Conservation (phyloP, 1,140 invertebrate genomes). For the Episyrphus balteatus region DNA sequence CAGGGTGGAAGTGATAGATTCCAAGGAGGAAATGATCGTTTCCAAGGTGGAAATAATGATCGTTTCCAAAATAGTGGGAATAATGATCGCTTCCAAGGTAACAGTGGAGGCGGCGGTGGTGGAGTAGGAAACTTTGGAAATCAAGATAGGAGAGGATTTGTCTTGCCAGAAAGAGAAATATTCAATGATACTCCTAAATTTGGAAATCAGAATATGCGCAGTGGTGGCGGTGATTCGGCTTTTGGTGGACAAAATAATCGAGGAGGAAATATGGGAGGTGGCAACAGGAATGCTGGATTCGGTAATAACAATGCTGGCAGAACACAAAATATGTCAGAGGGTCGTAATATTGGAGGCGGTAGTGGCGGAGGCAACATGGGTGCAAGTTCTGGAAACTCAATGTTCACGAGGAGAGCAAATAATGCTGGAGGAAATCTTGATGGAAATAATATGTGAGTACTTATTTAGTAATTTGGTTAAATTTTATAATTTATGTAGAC, state of each 20-base stretch:
- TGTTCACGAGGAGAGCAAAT: too few relatives aligned
- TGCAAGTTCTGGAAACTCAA: too few relatives aligned
- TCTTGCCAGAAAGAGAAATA: constrained; percentile 1
- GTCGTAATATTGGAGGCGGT: not conserved
- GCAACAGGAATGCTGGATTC: not conserved
- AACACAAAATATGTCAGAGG: not conserved
- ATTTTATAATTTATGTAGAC: too few relatives aligned
- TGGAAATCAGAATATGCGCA: not conserved
- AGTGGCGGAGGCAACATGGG: not conserved
- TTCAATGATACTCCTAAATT: not conserved
- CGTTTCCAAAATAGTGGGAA: too few relatives aligned
- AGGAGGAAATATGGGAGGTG: not conserved
- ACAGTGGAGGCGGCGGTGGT: not conserved
- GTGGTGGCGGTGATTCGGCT: not conserved
- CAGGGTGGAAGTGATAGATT: not conserved
- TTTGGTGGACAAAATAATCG: constrained; percentile 2
- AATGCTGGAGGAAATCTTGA: too few relatives aligned
- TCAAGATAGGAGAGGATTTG: constrained; percentile 11
- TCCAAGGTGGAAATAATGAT: too few relatives aligned
- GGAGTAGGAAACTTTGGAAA: constrained; percentile 5
- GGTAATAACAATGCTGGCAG: not conserved
- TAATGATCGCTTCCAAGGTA: not conserved
- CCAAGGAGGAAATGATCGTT: not conserved
- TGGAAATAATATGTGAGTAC: too few relatives aligned
- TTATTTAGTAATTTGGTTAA: too few relatives aligned